Evolutionary conservation across 2,113 vertebrate species (phyloP).

Genomic region (Cricetomys ansorgei): DNA sequence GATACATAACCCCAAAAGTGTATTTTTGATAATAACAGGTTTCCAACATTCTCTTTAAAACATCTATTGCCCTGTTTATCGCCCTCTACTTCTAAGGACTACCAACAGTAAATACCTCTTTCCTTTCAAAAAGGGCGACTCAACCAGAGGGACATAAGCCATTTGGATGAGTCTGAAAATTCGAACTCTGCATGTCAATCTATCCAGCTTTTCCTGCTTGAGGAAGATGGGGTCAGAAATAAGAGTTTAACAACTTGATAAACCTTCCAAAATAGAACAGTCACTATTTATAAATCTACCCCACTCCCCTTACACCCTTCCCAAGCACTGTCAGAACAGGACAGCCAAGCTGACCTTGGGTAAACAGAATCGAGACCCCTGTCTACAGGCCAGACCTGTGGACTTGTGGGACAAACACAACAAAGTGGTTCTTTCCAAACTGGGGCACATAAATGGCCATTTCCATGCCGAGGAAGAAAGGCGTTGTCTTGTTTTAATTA

Average conservation of each 20-base stretch:
- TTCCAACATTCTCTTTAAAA: constrained; percentile 56
- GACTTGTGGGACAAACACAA: constrained; percentile 59
- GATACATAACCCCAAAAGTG: constrained; percentile 42
- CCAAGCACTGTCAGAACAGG: constrained; percentile 79
- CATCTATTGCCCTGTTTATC: constrained; percentile 66
- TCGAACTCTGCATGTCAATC: constrained; percentile 73
- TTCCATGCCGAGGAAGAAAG: constrained; percentile 61
- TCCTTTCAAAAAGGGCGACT: constrained; percentile 75
- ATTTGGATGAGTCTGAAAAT: constrained; percentile 73
- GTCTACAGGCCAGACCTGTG: constrained; percentile 71
- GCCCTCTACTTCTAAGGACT: constrained; percentile 71
- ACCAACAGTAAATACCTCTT: constrained; percentile 80
- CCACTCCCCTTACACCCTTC: constrained; percentile 77
- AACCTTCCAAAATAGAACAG: background rate
- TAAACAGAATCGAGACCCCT: constrained; percentile 78
- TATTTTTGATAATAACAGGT: constrained; percentile 60
- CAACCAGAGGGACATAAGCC: constrained; percentile 63
- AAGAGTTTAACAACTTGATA: background rate
- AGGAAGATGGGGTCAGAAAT: constrained; percentile 62
- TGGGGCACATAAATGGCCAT: constrained; percentile 67
- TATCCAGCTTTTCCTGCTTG: constrained; percentile 72
- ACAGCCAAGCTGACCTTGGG: constrained; percentile 73
- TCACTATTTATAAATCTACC: constrained; percentile 58
- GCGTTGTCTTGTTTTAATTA: constrained; percentile 53
- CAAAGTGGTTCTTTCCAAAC: constrained; percentile 62